These are phyloP conservation scores for Ranitomeya imitator DNA, from an alignment of 2,113 vertebrate genomes.

Conservation along the genomic window DNA sequence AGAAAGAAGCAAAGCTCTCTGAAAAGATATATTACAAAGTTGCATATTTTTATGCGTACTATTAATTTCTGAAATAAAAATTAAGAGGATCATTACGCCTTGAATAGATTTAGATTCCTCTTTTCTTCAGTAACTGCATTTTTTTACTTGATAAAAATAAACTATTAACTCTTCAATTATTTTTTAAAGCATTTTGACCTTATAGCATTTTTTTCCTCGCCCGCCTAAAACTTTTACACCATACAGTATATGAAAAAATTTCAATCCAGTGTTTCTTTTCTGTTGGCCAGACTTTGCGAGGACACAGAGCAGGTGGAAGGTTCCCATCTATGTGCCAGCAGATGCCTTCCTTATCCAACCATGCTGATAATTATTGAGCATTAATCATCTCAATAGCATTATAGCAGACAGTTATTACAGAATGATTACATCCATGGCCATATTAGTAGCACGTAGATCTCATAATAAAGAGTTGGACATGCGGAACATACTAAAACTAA, in stretches of 20 bases:
- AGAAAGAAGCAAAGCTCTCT: no score
- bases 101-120: no score
- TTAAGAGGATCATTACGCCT: no score
- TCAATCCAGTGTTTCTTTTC: background rate
- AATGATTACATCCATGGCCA: constrained; percentile 44
- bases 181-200: no score
- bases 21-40: no score
- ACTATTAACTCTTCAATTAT: no score
- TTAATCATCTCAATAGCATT: constrained; percentile 70
- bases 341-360: constrained; percentile 42
- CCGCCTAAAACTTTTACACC: no score
- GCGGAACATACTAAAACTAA: constrained; percentile 32
- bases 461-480: constrained; percentile 28
- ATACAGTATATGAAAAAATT: background rate
- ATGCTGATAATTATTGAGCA: constrained; percentile 69
- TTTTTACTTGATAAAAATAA: no score
- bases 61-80: no score
- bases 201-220: no score
- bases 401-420: constrained; percentile 50
- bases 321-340: constrained; percentile 55
- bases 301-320: constrained; percentile 58
- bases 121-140: no score
- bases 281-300: background rate
- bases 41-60: no score
- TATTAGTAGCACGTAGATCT: constrained; percentile 33